phyloP scores from a whole-genome alignment of 2,113 vertebrate genomes.

The Sinocyclocheilus maitianheensis region DNA sequence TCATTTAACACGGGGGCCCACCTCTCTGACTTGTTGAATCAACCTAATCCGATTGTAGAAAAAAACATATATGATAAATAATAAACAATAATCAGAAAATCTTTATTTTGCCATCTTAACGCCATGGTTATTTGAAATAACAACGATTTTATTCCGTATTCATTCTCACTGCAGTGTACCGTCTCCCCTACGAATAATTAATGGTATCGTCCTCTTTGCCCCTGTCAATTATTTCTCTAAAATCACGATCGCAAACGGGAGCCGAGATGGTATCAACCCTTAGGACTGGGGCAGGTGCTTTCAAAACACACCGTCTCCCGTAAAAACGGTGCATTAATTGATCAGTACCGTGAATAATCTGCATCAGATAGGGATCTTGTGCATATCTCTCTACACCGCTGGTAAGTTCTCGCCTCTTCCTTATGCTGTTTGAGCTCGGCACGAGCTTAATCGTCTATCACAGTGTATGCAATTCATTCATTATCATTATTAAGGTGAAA shows the following conservation, averaged over 20 bases:
- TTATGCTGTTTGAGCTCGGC: background rate
- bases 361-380: conserved; percentile 17
- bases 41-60: background rate
- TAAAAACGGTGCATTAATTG: conserved; percentile 15
- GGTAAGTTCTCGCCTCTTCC: conserved; percentile 47
- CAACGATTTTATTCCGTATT: background rate
- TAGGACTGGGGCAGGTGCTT: conserved; percentile 46
- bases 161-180: background rate
- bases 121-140: background rate
- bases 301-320: conserved; percentile 38
- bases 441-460: background rate
- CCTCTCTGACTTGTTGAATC: conserved; percentile 14
- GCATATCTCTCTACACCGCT: conserved; percentile 2
- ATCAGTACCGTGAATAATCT: conserved; percentile 2
- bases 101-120: background rate
- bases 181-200: conserved; percentile 28
- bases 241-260: conserved; percentile 19
- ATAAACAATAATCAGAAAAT: background rate
- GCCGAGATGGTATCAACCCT: conserved; percentile 41
- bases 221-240: conserved; percentile 23
- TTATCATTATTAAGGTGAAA: background rate
- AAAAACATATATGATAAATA: background rate
- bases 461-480: background rate
- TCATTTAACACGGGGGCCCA: background rate
- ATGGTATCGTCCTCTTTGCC: conserved; percentile 51